Evolutionary conservation across 1,140 invertebrate species (phyloP), one percentile per base, ranked within the genome.

Genomic region (Drosophila saltans): DNA sequence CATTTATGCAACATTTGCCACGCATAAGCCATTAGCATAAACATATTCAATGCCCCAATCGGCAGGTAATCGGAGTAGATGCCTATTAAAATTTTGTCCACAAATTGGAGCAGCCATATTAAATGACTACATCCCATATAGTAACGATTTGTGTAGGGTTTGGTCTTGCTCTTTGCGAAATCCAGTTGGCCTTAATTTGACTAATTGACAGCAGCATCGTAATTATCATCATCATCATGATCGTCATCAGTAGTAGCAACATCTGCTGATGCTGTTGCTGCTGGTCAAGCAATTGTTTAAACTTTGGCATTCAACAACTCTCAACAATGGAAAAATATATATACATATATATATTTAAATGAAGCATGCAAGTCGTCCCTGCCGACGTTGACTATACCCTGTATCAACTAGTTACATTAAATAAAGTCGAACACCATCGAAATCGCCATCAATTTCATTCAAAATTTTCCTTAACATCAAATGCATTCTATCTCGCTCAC

Each of bases 181-280:
- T 68, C 73, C 72, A 71, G 71, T 78, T 75, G 76, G 73, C 76
- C 73, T 79, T 79, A 80, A 88, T 88, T 88, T 83, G 63, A 67
- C 66, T 68, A 70, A 78, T 61, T 55, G 39, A 72, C 67, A 16
- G 33, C 58, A 16, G 45, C 45, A 52, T 8, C 45, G 26, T 26
- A 8, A 52, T 52, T 21, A 52, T 26, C 21, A 3, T 26, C 8
- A 48, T 9, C 21, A 16, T 45, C n/a, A 16, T 45, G 11, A 45
- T 16, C 43, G 16, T 45, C 24, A 3, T 26, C 21, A 48, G 2
- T 7, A 63, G 72, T 71, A 40, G 39, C 40, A 48, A 40, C 28
- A 55, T 65, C 33, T 62, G 48, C 41, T 71, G 48, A n/a, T 39
- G 67, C 9, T 58, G 59, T 10, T 67, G 33, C 28, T 65, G 43